Evolutionary conservation across 1,140 invertebrate species (phyloP).

Genomic region (Tetramorium alpestre): DNA sequence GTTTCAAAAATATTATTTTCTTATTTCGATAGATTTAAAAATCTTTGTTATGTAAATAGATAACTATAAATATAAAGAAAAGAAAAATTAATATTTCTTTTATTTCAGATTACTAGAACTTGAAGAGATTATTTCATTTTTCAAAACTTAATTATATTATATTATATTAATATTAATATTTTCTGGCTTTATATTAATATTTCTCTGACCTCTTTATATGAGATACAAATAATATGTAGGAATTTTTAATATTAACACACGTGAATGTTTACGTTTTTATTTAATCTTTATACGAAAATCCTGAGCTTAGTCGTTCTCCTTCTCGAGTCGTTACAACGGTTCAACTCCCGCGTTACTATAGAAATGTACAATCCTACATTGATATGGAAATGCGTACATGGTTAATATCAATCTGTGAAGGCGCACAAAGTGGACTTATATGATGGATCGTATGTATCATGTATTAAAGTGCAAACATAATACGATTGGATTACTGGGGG

Average conservation of each 20-base stretch:
- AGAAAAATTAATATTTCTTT: too few species aligned
- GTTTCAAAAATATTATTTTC: not conserved
- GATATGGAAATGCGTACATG: not conserved
- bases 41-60: too few species aligned
- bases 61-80: too few species aligned
- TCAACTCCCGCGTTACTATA: not conserved
- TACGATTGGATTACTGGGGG: constrained; percentile 51
- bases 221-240: not conserved
- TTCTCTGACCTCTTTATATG: not conserved
- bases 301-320: not conserved
- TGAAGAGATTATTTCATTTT: not conserved
- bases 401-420: constrained; percentile 8
- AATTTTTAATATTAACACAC: not conserved
- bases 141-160: not conserved
- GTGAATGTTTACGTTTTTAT: not conserved
- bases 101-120: too few species aligned
- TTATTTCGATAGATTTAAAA: too few species aligned
- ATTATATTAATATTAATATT: not conserved
- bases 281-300: not conserved
- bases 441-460: constrained; percentile 59
- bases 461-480: constrained; percentile 47
- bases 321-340: not conserved
- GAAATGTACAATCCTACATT: not conserved
- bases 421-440: not conserved
- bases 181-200: not conserved